A percentile compares a stretch with the other conserved stretches of the same genome.
Evolutionary conservation across 2,113 vertebrate species (phyloP).

Genomic region (Pongo abelii): DNA sequence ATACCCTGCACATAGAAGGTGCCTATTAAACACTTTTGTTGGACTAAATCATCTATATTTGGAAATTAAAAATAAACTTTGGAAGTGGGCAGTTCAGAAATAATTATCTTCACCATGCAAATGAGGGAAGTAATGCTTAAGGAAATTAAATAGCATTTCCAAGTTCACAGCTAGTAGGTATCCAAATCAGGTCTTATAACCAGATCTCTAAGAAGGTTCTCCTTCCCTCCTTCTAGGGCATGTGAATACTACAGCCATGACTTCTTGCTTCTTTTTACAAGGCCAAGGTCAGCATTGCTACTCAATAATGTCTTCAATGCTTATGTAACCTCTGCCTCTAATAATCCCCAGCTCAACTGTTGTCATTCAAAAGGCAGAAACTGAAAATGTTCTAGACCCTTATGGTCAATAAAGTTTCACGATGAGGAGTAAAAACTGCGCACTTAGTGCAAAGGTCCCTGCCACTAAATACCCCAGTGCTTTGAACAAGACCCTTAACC

Average conservation of each 20-base stretch:
- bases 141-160: constrained; percentile 16
- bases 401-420: background rate
- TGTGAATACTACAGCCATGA: background rate
- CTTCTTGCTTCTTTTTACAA: constrained; percentile 5
- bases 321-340: constrained; percentile 45
- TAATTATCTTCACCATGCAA: constrained; percentile 39
- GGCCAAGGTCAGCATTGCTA: background rate
- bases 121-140: background rate
- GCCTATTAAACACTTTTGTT: background rate
- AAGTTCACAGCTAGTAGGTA: background rate
- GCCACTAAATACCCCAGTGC: background rate
- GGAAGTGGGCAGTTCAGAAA: constrained; percentile 30
- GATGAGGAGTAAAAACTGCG: background rate
- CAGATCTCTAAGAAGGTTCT: background rate
- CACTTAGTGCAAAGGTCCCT: background rate
- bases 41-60: background rate
- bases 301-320: constrained; percentile 53
- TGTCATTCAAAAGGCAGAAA: constrained; percentile 38
- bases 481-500: background rate
- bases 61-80: constrained; percentile 1
- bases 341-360: constrained; percentile 16
- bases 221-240: background rate
- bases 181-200: background rate
- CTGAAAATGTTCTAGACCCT: background rate
- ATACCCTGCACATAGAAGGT: background rate